Evolutionary conservation across 2,888 invertebrate species (phyloP), one percentile per base, ranked within the genome.

Genomic region (Tanytarsus gracilentus): DNA sequence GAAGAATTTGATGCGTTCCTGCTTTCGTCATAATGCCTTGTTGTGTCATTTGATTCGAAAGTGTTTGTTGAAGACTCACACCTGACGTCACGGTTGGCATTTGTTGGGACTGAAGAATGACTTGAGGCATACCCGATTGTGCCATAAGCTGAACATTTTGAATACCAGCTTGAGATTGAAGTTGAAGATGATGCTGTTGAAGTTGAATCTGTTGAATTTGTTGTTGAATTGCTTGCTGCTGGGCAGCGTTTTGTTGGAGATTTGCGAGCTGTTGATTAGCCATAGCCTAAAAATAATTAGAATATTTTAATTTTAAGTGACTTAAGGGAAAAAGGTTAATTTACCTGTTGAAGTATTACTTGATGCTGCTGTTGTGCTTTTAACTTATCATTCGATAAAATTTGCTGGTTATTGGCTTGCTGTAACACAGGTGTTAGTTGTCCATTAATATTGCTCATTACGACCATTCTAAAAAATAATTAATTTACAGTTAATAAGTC

Each of bases 111-210:
- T 71, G 71, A 50, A 69, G 69, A 49, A 68, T 65, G 11, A 66
- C 65, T 62, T 70, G 70, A 16, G 69, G 69, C 48, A 67, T 68
- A 29, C 67, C 67, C 30, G 66, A 67, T 40, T 64, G 67, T n/a
- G 55, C 55, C 2, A 77, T 77, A 61, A 76, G 73, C 62, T 78
- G 77, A 65, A 76, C 77, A 62, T 73, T 68, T 65, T 76, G 75
- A 61, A 77, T 76, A n/a, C 75, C 70, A 56, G 76, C 76, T 27
- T 73, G 73, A 64, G 77, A 75, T 62, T 76, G 79, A 60, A 75
- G 74, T 61, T 78, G 77, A 44, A 68, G 67, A 7, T 68, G 66
- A 63, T 76, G 76, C 63, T 76, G 65, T 1, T 72, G 75, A 44
- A 76, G 75, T 55, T 71, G 71, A 48, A 72, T 27, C 49, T 62